Percentiles rank a stretch among this genome's conserved stretches.
Conservation (phyloP, 2,113 vertebrate genomes). For the Hylia prasina region DNA sequence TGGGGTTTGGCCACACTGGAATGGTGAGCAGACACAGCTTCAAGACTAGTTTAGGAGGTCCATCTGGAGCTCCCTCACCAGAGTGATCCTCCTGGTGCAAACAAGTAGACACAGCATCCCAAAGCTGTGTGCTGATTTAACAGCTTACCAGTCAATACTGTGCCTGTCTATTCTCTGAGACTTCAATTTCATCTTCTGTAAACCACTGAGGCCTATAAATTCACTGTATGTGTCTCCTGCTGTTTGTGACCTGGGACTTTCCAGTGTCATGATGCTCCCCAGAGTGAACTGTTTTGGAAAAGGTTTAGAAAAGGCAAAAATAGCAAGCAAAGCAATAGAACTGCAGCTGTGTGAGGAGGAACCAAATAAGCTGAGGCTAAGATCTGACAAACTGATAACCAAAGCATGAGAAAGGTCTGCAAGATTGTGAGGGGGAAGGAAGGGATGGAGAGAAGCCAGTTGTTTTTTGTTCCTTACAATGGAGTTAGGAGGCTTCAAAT, state of each 20-base stretch:
- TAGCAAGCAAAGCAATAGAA: neutral
- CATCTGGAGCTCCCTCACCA: neutral
- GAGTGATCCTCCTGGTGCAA: neutral
- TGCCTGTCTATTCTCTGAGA: neutral
- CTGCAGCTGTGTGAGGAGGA: neutral
- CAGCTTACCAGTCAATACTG: neutral
- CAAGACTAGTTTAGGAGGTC: neutral
- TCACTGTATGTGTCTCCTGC: neutral
- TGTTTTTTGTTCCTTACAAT: neutral
- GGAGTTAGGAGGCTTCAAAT: neutral
- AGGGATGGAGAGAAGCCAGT: neutral
- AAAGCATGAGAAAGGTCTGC: neutral
- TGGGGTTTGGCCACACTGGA: neutral
- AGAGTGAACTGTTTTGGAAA: neutral
- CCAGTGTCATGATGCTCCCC: neutral
- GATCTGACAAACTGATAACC: neutral
- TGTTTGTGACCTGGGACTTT: neutral
- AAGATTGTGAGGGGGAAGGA: neutral
- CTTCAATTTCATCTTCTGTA: neutral
- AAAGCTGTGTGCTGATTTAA: neutral
- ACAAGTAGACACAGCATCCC: neutral
- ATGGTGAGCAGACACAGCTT: neutral
- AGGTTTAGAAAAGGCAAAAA: neutral
- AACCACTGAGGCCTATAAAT: neutral
- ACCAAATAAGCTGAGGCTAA: neutral